Evolutionary conservation across 2,797 vertebrate species (phyloP), one percentile per base, ranked within the genome.

Genomic region (Phataginus tetradactyla): DNA sequence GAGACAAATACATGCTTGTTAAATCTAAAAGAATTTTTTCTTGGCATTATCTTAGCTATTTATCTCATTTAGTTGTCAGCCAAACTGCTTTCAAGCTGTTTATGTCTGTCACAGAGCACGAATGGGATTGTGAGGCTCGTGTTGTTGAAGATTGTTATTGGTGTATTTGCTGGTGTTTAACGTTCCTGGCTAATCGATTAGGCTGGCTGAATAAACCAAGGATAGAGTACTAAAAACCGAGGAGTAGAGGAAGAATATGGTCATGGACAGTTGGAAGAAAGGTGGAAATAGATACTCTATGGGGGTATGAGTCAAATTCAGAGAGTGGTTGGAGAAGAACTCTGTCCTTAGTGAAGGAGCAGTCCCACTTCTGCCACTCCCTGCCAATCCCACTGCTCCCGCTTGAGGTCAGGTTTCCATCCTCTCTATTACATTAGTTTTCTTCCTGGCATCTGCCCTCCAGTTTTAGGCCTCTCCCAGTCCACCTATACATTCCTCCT

Each of bases 41-140:
- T 96, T 17, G 78, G 39, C 53, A 78, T 27, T 97, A 96, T 86
- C 63, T 90, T 95, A 64, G 66, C 72, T 94, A 37, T 97, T 97
- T 68, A 93, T 97, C 90, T 96, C 79, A 51, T 90, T 92, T 95
- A 91, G 89, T 96, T 96, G 84, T 71, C 57, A 92, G 39, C 80
- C 7, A 32, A 95, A 95, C 45, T 85, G 17, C 1, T 57, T 53
- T 84, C 49, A 95, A 84, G 13, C 85, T 95, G 78, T 97, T 45
- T 45, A 90, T 86, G 20, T 61, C 49, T 8, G 61, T 74, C 61
- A 77, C 61, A 94, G 69, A 85, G 59, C 81, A 87, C 94, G 93
- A 88, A 53, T 34, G 55, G 55, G 18, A 49, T 34, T 91, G 77
- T 27, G 88, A 68, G 20, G 7, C n/a, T 94, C 2, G 0, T 8